These are phyloP conservation scores for Zosterops japonicus DNA, from an alignment of 2,113 vertebrate species.

Conservation along the genomic window DNA sequence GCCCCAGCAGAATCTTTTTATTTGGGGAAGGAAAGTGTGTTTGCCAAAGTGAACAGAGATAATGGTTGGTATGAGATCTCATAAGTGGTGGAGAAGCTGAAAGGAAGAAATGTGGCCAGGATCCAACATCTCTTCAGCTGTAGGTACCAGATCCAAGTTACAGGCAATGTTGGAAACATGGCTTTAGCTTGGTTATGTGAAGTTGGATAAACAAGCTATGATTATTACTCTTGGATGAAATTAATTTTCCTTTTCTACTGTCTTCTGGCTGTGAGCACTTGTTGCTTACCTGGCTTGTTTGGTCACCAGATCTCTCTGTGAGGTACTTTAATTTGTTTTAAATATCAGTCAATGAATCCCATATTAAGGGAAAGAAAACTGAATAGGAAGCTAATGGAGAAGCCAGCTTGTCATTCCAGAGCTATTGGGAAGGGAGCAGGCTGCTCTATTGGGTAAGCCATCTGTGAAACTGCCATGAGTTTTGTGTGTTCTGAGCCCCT, in stretches of 20 bases:
- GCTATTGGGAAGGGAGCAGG: not conserved
- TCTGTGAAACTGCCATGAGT: not conserved
- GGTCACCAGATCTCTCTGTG: not conserved
- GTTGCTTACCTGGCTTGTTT: not conserved
- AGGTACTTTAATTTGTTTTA: not conserved
- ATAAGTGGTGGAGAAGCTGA: not conserved
- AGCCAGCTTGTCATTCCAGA: not conserved
- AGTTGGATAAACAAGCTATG: not conserved
- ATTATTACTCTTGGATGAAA: not conserved
- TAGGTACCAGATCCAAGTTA: not conserved
- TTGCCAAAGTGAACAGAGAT: not conserved
- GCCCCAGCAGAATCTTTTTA: not conserved
- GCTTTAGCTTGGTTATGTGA: not conserved
- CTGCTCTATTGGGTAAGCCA: not conserved
- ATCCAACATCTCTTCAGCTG: not conserved
- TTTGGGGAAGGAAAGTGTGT: not conserved
- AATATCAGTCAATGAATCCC: not conserved
- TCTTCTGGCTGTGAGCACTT: not conserved
- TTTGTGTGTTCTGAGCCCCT: not conserved
- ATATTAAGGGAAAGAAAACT: not conserved
- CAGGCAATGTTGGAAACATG: accelerated
- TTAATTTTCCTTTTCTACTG: not conserved
- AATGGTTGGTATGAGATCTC: not conserved
- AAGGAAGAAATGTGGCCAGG: not conserved
- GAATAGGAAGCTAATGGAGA: not conserved